Evolutionary conservation across 2,888 invertebrate genomes (phyloP), one percentile per base, ranked within the genome.

Genomic region (Pyrocoelia pectoralis): DNA sequence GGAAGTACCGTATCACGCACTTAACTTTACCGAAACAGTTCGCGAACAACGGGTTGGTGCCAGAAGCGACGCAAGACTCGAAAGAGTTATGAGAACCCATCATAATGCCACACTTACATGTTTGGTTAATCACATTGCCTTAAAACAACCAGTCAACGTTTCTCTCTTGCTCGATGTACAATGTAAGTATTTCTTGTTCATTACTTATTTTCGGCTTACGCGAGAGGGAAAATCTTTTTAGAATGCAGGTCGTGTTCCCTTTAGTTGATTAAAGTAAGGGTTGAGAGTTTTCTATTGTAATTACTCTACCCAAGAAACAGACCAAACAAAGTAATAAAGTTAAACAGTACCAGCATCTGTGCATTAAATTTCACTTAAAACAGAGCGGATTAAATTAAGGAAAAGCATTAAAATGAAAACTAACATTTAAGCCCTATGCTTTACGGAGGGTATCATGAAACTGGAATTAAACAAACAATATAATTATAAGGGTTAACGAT

Each of bases 41-140:
- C 74, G 76, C 28, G 78, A 80, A 58, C 78, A 79, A 65, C 77
- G 76, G 59, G 78, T 79, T 29, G 85, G 85, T 17, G 84, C 84
- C 28, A 81, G 85, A 70, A 89, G 88, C 76, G 87, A 89, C 74
- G 84, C 92, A 68, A 83, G 90, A 78, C 81, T 92, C 76, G 84
- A 90, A 80, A 85, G 89, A 64, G 93, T 94, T 48, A 88, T 92
- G 66, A 86, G 95, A 40, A 92, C 92, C 65, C 90, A 94, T 76
- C 95, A 95, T 83, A 94, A 94, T 81, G 93, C 93, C 43, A 90
- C 93, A 56, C 88, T 95, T 65, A 86, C 89, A 68, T 95, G 95
- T 78, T 87, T 89, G 69, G 93, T 94, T 69, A 85, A 88, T 67
- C 95, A 95, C 82, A 77, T 85, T 63, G 83, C 88, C 5, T 79